Evolutionary conservation across 1,140 invertebrate genomes (phyloP).

Genomic region (Micrasema minimum): DNA sequence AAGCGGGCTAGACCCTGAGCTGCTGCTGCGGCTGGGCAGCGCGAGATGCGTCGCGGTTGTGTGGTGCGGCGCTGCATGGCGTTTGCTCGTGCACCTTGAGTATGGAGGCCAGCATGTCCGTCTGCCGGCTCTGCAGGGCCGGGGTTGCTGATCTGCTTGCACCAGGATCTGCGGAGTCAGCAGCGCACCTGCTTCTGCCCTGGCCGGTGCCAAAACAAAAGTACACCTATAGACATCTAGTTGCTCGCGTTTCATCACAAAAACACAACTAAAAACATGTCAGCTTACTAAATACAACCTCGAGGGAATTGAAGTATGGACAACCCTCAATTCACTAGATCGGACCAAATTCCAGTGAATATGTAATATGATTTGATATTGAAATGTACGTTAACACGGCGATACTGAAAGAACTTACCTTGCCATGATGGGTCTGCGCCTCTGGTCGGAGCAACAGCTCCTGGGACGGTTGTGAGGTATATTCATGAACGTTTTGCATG

Average conservation of each 20-base stretch:
- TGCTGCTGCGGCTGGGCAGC: conserved; percentile 65
- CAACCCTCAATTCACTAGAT: too few relatives aligned
- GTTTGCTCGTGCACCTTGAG: conserved; percentile 60
- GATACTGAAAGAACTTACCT: too few relatives aligned
- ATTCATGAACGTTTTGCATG: conserved; percentile 67
- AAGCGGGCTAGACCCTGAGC: conserved; percentile 67
- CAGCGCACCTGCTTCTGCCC: conserved; percentile 76
- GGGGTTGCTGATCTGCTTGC: conserved; percentile 79
- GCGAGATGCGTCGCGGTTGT: conserved; percentile 55
- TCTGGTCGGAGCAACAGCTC: conserved; percentile 78
- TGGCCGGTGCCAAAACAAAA: conserved; percentile 56
- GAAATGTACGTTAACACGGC: too few relatives aligned
- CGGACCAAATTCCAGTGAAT: too few relatives aligned
- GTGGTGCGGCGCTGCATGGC: too few relatives aligned
- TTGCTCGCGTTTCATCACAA: too few relatives aligned
- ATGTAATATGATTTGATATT: too few relatives aligned
- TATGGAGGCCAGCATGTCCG: conserved; percentile 78
- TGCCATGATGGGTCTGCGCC: conserved; percentile 78
- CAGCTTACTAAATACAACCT: too few relatives aligned
- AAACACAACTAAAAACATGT: too few relatives aligned
- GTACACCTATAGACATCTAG: not conserved
- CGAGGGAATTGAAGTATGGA: too few relatives aligned
- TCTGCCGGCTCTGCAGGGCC: conserved; percentile 76
- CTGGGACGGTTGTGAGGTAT: conserved; percentile 63
- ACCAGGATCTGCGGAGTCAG: conserved; percentile 78